Evolutionary conservation across 2,113 vertebrate species (phyloP), one percentile per base, ranked within the genome.

Genomic region (Choloepus hoffmanni): DNA sequence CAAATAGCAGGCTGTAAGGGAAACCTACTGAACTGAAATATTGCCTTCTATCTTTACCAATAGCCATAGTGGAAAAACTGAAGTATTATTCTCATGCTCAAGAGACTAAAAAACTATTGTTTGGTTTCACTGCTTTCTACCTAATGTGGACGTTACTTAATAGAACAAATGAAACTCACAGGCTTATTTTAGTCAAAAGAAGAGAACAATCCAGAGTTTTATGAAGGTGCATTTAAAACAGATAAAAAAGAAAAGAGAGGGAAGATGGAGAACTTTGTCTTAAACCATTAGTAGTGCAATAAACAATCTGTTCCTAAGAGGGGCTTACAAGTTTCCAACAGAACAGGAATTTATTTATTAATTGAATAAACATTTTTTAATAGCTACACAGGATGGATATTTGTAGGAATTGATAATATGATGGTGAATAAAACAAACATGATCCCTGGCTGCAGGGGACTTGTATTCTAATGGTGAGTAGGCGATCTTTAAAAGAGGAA

Each of bases 41-140:
- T 8, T 62, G 65, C 79, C 77, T 43, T 89, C 28, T 60, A 85
- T 43, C 92, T 92, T 95, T 96, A 94, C 30, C 33, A 81, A 67
- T 3, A 85, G 40, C 33, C n/a, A 28, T 55, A 85, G 53, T 40
- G 15, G 19, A 92, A 85, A 53, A 74, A 76, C 53, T 74, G 70
- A 95, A 50, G 7, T 11, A 30, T 53, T 30, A 76, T 45, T 68
- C 24, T 82, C n/a, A 76, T 23, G 40, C 43, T 70, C 53, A 85
- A 90, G 40, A 65, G 15, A 60, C n/a, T 53, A 81, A 55, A 83
- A 63, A 58, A n/a, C 11, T 43, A 84, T 67, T 67, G 78, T 15
- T 77, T 79, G 14, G 16, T 45, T 55, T 96, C n/a, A 48, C 1
- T 62, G 28, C 11, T 86, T 92, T 81, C 68, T 63, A 45, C 23